Percentiles rank a stretch among this genome's conserved stretches.
Conservation (phyloP, 2,888 invertebrate species). For the Halocaridina rubra region DNA sequence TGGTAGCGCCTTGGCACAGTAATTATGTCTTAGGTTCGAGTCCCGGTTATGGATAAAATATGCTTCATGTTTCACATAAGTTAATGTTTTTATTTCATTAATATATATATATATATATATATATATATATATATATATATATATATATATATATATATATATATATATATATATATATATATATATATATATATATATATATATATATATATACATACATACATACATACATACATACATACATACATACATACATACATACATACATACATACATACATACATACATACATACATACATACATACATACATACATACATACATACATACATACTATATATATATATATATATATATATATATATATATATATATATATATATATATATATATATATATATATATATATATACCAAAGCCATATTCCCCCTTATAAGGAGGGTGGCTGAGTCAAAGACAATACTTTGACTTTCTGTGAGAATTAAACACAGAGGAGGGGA, state of each 20-base stretch:
- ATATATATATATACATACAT: not conserved
- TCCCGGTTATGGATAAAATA: too few species aligned
- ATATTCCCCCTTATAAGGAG: too few species aligned
- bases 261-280: not conserved
- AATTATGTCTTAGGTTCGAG: too few species aligned
- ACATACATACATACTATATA: not conserved
- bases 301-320: not conserved
- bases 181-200: not conserved
- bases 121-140: not conserved
- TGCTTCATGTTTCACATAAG: too few species aligned
- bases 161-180: not conserved
- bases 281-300: not conserved
- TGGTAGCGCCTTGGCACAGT: too few species aligned
- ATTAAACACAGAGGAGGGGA: too few species aligned
- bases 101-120: not conserved
- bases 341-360: not conserved
- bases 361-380: not conserved
- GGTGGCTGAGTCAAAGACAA: too few species aligned
- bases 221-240: not conserved
- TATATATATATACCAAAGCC: not conserved
- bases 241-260: not conserved
- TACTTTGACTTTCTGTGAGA: too few species aligned
- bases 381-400: not conserved
- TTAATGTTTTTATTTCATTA: too few species aligned
- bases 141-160: not conserved